Base-by-base conservation (phyloP, 1,140 invertebrate species). In the Olivierus martensii region DNA sequence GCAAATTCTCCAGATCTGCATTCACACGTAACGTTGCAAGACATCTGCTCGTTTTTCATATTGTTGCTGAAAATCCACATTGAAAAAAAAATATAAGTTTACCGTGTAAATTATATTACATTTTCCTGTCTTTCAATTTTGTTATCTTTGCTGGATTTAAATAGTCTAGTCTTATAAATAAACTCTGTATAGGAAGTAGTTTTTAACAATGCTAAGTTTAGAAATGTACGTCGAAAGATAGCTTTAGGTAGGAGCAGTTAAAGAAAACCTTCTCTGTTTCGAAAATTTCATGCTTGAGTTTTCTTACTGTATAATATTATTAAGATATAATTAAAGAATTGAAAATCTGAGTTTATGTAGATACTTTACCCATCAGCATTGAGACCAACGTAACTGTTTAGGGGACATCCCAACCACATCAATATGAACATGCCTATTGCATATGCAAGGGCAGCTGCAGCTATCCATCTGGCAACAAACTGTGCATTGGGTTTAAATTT, bases 401-500 rank as follows among this genome's bases (percentile, higher is more conserved):
- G 83, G 2, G 84, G 83, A 70, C 87, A 92, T 3, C 86, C 87
- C 55, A 91, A 79, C 64, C 87, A 87, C 83, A 88, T 89, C 14
- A 91, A 67, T 49, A 86, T 73, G 3, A 83, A 77, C 87, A 92
- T 91, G 47, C 87, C 85, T 53, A 83, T 71, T 41, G 85, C 80
- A 64, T 91, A 92, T n/a, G 87, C 74, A 1, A 88, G 73, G 1
- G 88, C 87, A 0, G 84, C 87, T 56, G 84, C 78, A 11, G 87
- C 87, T 45, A 91, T 90, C 88, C 88, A 93, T 11, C 79, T 84
- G 15, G 89, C 86, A 3, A 92, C 85, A 59, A 84, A 83, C 57
- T 80, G 72, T 3, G 88, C 85, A 41, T 83, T 85, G 2, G 87
- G 87, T 61, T 88, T 88, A 46, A 79, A 71, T 64, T 80, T 78